These are phyloP conservation scores for Stegodyphus dumicola DNA, from an alignment of 1,140 invertebrate genomes.

Conservation along the genomic window DNA sequence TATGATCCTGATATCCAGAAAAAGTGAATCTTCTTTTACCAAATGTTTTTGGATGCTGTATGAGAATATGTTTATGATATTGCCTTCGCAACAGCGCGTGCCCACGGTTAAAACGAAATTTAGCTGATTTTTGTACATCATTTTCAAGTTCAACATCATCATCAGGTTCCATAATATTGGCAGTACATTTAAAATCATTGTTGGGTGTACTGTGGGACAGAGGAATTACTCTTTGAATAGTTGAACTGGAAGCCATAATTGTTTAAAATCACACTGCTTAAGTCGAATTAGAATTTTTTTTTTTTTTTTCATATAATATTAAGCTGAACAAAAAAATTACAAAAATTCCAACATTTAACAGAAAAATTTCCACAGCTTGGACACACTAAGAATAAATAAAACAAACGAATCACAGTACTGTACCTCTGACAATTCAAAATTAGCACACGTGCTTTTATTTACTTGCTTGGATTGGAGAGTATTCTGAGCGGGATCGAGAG, in stretches of 20 bases:
- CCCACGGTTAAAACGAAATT: not conserved
- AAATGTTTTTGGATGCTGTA: not conserved
- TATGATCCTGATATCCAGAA: slow-evolving; percentile 39
- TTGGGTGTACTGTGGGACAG: slow-evolving; percentile 17
- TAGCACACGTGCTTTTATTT: slow-evolving; percentile 51
- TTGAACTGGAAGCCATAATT: slow-evolving; percentile 41
- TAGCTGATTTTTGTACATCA: slow-evolving; percentile 4
- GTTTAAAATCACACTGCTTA: not conserved
- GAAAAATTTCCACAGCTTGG: too few species aligned
- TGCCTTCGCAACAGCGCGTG: slow-evolving; percentile 19
- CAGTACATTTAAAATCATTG: slow-evolving; percentile 20
- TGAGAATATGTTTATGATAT: not conserved
- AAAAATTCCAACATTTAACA: not conserved
- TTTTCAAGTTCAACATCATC: not conserved
- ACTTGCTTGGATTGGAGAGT: not conserved
- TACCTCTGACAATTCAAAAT: slow-evolving; percentile 13
- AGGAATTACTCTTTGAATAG: slow-evolving; percentile 1
- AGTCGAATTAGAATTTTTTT: not conserved
- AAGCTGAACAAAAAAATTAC: not conserved
- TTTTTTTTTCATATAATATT: not conserved
- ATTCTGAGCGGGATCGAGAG: slow-evolving; percentile 8
- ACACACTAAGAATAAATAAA: not conserved
- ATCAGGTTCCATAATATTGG: not conserved
- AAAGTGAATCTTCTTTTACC: slow-evolving; percentile 28
- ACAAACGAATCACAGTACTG: not conserved